A percentile compares a stretch with the other conserved stretches of the same genome.
Evolutionary conservation across 2,888 invertebrate genomes (phyloP).

Genomic region (Carpatolechia fugitivella): DNA sequence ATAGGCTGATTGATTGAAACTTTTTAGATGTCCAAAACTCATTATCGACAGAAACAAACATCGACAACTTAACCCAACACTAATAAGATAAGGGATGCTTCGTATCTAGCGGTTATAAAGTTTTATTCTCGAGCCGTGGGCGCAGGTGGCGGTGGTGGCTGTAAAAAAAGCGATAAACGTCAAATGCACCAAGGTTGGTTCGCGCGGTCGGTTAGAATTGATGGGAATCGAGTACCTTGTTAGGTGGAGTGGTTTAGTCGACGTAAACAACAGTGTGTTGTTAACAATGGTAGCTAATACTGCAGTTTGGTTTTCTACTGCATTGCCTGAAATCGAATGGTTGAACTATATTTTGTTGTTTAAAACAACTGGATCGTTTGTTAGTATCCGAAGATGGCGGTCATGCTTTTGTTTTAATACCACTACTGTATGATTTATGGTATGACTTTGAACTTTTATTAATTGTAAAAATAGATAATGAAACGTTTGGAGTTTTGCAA

Average conservation of each 20-base stretch:
- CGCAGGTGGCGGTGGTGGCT: conserved; percentile 2
- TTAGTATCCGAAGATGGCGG: no score
- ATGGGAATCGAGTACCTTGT: background rate
- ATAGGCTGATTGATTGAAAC: no score
- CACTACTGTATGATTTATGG: no score
- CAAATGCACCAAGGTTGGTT: background rate
- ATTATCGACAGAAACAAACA: background rate
- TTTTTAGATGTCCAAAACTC: no score
- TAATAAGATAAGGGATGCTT: background rate
- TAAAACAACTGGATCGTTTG: no score
- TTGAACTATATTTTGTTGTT: no score
- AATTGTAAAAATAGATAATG: no score
- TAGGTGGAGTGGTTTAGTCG: background rate
- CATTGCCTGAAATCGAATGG: no score
- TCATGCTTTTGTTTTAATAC: no score
- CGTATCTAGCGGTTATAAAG: background rate
- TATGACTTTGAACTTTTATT: no score
- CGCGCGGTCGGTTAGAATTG: background rate
- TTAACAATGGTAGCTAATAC: background rate
- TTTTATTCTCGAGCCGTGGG: background rate
- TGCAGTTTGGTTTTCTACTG: no score
- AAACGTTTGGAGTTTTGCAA: no score
- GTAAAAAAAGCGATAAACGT: conserved; percentile 3
- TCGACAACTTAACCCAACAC: background rate
- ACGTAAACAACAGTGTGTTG: background rate